Evolutionary conservation across 2,888 invertebrate genomes (phyloP), one percentile per base, ranked within the genome.

Genomic region (Elmis aenea): DNA sequence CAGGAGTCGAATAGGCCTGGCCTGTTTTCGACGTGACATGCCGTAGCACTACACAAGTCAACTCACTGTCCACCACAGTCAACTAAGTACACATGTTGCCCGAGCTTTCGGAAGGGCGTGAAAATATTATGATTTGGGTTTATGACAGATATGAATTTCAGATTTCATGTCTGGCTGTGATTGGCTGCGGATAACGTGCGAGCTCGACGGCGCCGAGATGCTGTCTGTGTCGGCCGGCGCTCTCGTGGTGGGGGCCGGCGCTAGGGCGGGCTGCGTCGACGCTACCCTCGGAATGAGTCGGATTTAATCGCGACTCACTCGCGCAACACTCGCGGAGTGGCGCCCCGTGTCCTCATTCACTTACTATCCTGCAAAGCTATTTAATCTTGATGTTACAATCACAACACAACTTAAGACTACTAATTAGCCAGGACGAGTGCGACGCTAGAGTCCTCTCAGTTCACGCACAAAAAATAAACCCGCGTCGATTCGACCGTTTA

Each of bases 21-120:
- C 72, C 56, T 74, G 74, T 64, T 74, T 74, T 58, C 74, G 63
- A 43, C 74, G 68, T 51, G 74, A 73, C 73, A 73, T 73, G 50
- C 58, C 62, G 55, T n/a, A n/a, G n/a, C 45, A 42, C 45, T 45
- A 42, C 50, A 51, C 50, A 45, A 46, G 46, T 44, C 44, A 44
- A 42, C 38, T 8, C 46, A 51, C 46, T 46, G 45, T 54, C 53
- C 55, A 53, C 54, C 51, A 46, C 39, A 44, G 45, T 42, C 38
- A 46, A 46, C 48, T 46, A 48, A 48, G 44, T 44, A 46, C 44
- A 48, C 42, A 42, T 42, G 22, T 31, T 38, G 38, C 38, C 42
- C 42, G 42, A 42, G 38, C 36, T 16, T 22, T 32, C 33, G 36
- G 25, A 38, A 36, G 30, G 29, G 36, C 39, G n/a, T n/a, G n/a